These are phyloP conservation scores for Leptosomus discolor DNA, from an alignment of 2,113 vertebrate genomes.

Conservation along the genomic window DNA sequence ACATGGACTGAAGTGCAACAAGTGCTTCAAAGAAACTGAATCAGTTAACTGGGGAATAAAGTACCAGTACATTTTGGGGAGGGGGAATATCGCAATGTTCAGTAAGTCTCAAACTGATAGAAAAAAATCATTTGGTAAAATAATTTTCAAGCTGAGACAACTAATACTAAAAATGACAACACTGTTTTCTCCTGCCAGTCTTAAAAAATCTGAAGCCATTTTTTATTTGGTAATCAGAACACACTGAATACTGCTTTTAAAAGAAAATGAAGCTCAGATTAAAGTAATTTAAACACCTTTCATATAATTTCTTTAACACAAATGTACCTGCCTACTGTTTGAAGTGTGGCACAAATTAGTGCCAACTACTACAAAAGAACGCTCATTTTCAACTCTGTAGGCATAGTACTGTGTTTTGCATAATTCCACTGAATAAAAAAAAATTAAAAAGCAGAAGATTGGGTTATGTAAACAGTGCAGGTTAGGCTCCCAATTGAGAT, in stretches of 20 bases:
- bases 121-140: conserved; percentile 22
- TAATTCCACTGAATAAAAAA: not conserved
- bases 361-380: not conserved
- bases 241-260: conserved; percentile 1
- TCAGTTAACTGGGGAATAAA: not conserved
- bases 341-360: not conserved
- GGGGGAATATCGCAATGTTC: conserved; percentile 26
- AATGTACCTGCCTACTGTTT: not conserved
- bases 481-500: not conserved
- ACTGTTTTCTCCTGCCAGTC: not conserved
- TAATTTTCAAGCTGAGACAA: not conserved
- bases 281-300: not conserved
- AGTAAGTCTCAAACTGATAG: not conserved
- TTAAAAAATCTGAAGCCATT: not conserved
- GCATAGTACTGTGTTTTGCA: not conserved
- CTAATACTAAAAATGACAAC: not conserved
- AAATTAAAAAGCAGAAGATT: not conserved
- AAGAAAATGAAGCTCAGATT: conserved; percentile 34
- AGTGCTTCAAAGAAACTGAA: conserved; percentile 44
- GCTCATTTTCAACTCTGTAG: not conserved
- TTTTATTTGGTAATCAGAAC: not conserved
- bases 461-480: not conserved
- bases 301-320: conserved; percentile 18
- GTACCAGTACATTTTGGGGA: not conserved
- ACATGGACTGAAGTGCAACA: conserved; percentile 48